Base-by-base conservation (phyloP, 2,113 vertebrate genomes). In the Oreamnos americanus region DNA sequence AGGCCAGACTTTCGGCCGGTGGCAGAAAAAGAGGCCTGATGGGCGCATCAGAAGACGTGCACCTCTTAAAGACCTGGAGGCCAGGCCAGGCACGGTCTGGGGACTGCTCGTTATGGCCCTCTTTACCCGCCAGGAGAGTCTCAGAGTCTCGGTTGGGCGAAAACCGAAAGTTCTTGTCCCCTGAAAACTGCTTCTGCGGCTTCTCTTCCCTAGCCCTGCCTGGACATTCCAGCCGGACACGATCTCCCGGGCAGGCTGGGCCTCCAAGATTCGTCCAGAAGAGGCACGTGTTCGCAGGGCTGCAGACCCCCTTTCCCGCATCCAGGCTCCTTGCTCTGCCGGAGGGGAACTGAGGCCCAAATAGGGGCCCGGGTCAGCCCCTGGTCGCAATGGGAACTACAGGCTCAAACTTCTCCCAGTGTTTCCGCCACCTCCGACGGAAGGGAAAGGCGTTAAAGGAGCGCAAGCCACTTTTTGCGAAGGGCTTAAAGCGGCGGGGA, bases 1-100 rank as follows among this genome's bases (percentile, higher is more conserved):
- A 53, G 1, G 30, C 33, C 62, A 39, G 79, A 26, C 33, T n/a
- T 45, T 7, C 11, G 0, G 45, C 49, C 7, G 2, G 16, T 67
- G 81, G n/a, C 14, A 6, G 26, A 11, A 28, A 28, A 45, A 36
- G 39, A 83, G 58, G 36, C 45, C 25, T 3, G 11, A 49, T 7
- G 36, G 23, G 4, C 16, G 2, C 60, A 0, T 33, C 64, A 10
- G 64, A 64, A 82, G 45, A 5, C 2, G 4, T 3, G 21, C 3
- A 8, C 33, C n/a, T 33, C 51, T 51, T n/a, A 78, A 55, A 28
- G 33, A 13, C 49, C 23, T 2, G 15, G 57, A 71, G 47, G 23
- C 17, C 64, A 9, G 51, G 62, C 45, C 13, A 15, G 7, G 23
- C 15, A 4, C 57, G 19, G 2, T 25, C 2, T 25, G 1, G 1